These are phyloP conservation scores for Mormyrops boulengeri DNA, from an alignment of 2,797 vertebrate genomes.

Conservation along the genomic window DNA sequence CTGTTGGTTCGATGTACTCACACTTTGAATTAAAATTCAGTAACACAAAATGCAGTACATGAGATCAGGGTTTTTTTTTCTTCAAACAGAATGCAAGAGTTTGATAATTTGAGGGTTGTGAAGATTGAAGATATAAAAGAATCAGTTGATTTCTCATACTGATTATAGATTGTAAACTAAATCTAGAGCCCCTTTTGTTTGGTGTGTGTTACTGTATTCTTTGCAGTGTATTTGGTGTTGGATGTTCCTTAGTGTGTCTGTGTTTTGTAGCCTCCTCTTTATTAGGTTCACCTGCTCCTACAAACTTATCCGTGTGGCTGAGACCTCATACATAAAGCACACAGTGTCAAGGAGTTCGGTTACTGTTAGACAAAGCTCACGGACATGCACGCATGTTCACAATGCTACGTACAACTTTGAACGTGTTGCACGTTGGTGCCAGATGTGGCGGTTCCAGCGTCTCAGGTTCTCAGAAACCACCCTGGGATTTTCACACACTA, in stretches of 20 bases:
- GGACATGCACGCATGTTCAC: neutral
- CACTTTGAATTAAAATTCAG: slow-evolving; percentile 51
- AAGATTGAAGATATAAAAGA: slow-evolving; percentile 66
- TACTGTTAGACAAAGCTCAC: neutral
- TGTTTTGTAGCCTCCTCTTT: slow-evolving; percentile 5
- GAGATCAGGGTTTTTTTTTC: slow-evolving; percentile 52
- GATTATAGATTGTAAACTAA: slow-evolving; percentile 50
- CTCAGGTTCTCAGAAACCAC: neutral
- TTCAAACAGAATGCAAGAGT: slow-evolving; percentile 22
- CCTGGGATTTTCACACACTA: neutral
- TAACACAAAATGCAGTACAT: slow-evolving; percentile 72
- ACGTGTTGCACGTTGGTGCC: neutral
- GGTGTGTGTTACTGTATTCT: slow-evolving; percentile 50
- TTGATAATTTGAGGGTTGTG: slow-evolving; percentile 65
- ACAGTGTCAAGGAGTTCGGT: neutral
- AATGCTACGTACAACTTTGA: neutral
- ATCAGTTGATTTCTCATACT: slow-evolving; percentile 57
- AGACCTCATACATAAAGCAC: neutral
- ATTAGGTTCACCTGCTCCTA: neutral
- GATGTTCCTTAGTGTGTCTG: slow-evolving; percentile 17
- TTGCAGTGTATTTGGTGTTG: slow-evolving; percentile 29
- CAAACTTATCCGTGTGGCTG: neutral
- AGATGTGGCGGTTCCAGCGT: neutral
- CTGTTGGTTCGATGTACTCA: slow-evolving; percentile 64
- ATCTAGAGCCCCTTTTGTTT: slow-evolving; percentile 53